A percentile compares a stretch with the other conserved stretches of the same genome.
Conservation (phyloP, 2,797 vertebrate genomes). For the Chrosomus eos region DNA sequence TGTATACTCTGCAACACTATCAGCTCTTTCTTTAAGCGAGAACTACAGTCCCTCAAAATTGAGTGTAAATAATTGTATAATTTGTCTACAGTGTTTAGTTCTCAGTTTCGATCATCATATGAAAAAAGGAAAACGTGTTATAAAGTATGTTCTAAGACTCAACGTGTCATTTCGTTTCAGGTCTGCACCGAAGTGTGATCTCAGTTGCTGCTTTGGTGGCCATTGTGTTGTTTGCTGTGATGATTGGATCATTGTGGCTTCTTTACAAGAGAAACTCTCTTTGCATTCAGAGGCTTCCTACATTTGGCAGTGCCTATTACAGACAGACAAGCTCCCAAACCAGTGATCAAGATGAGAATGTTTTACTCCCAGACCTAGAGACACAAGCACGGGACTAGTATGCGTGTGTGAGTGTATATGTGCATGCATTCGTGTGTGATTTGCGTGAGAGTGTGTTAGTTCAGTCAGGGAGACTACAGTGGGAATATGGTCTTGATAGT, state of each 20-base stretch:
- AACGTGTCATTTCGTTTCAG: constrained; percentile 69
- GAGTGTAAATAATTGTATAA: neutral
- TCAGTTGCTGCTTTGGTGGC: constrained; percentile 78
- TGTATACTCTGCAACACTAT: neutral
- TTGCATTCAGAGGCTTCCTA: constrained; percentile 73
- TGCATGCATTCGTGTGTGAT: constrained; percentile 21
- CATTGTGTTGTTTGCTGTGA: constrained; percentile 75
- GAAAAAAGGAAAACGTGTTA: neutral
- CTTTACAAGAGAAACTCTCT: constrained; percentile 79
- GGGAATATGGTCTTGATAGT: neutral
- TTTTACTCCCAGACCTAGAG: constrained; percentile 88
- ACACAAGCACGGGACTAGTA: constrained; percentile 75
- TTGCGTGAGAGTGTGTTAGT: constrained; percentile 4
- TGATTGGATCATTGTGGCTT: constrained; percentile 77
- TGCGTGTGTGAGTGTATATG: neutral
- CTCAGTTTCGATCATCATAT: neutral
- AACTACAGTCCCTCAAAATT: neutral
- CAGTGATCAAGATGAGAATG: constrained; percentile 83
- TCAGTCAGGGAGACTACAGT: constrained; percentile 32
- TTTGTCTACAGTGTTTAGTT: neutral
- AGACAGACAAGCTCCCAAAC: constrained; percentile 77
- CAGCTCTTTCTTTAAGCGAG: neutral
- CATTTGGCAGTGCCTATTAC: constrained; percentile 79
- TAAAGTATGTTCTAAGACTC: neutral
- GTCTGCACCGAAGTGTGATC: constrained; percentile 73